phyloP scores from a whole-genome alignment of 2,888 invertebrate genomes.

The Meiosimyza decipiens region DNA sequence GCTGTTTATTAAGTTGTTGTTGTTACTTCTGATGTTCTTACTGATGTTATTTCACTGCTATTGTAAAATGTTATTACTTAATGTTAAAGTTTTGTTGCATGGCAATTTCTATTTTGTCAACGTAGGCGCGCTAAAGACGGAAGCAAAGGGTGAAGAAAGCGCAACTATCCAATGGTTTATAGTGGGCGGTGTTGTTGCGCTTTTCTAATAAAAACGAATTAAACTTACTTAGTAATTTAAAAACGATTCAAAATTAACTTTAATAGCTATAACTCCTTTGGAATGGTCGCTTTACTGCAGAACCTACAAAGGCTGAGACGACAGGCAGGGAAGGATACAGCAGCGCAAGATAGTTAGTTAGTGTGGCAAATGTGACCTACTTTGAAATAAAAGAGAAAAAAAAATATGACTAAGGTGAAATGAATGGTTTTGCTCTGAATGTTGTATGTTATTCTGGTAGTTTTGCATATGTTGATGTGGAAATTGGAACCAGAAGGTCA shows the following conservation, averaged over 20 bases:
- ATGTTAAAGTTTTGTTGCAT: too few species aligned
- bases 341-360: background rate
- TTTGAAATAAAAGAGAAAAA: background rate
- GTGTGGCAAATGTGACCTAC: conserved; percentile 12
- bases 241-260: conserved; percentile 64
- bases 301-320: too few species aligned
- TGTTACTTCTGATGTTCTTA: conserved; percentile 28
- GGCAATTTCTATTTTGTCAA: conserved; percentile 27
- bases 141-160: conserved; percentile 1
- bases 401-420: too few species aligned
- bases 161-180: conserved; percentile 18
- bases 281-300: background rate
- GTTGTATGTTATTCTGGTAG: too few species aligned
- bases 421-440: too few species aligned
- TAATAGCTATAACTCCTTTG: conserved; percentile 48
- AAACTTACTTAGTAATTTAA: conserved; percentile 60
- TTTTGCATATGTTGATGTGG: too few species aligned
- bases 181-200: conserved; percentile 34
- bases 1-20: background rate
- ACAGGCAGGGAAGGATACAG: background rate
- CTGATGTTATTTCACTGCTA: conserved; percentile 50
- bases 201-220: conserved; percentile 55
- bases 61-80: conserved; percentile 38
- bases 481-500: too few species aligned
- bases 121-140: conserved; percentile 5